Conservation (phyloP, 2,113 vertebrate species). For the Myrmecobius fasciatus region DNA sequence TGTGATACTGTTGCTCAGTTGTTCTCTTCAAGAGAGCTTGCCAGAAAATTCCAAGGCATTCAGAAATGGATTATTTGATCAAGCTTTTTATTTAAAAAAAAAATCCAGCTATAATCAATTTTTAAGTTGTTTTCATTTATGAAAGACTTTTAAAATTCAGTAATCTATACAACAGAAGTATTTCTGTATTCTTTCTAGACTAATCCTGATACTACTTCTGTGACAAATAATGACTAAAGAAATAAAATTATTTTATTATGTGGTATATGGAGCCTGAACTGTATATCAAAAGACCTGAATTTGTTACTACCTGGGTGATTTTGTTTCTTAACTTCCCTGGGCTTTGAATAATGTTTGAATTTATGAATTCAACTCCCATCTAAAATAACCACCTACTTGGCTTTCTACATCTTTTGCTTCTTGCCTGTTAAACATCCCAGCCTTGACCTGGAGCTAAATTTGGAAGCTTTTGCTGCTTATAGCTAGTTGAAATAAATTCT, state of each 20-base stretch:
- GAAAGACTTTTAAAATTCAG: background rate
- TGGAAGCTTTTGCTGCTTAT: constrained; percentile 28
- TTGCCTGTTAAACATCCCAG: background rate
- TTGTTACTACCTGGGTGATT: background rate
- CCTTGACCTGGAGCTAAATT: constrained; percentile 31
- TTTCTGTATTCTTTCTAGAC: background rate
- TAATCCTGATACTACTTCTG: background rate
- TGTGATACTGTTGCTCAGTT: background rate
- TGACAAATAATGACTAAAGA: background rate
- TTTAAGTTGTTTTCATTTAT: background rate
- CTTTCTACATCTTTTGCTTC: background rate
- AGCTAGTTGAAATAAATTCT: constrained; percentile 25
- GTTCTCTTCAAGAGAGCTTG: background rate
- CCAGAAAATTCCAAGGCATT: background rate
- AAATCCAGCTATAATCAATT: background rate
- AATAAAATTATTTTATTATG: background rate
- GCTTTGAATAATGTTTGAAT: background rate
- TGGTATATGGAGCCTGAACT: background rate
- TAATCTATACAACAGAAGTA: background rate
- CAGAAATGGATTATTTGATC: background rate
- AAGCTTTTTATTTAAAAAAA: background rate
- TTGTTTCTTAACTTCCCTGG: background rate
- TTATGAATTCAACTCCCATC: background rate
- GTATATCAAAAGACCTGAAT: background rate
- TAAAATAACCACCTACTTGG: background rate